Evolutionary conservation across 2,113 vertebrate genomes (phyloP).

Genomic region (Redunca redunca): DNA sequence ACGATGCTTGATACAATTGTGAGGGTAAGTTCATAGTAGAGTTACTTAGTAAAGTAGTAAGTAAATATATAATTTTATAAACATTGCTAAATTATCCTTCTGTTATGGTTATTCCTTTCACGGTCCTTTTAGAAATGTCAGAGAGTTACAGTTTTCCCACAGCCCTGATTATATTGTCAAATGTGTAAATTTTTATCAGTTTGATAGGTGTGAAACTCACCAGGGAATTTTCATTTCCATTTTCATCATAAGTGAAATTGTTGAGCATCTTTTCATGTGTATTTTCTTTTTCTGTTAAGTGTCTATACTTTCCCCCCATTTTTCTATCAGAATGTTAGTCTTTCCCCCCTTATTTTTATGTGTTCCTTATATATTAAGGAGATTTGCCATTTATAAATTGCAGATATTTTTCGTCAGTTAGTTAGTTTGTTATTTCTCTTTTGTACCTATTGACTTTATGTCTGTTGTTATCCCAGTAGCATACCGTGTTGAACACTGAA

Average conservation of each 20-base stretch:
- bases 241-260: neutral
- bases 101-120: neutral
- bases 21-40: neutral
- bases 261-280: neutral
- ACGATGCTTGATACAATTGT: neutral
- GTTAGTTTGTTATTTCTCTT: neutral
- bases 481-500: neutral
- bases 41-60: neutral
- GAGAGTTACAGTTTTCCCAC: neutral
- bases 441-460: neutral
- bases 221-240: neutral
- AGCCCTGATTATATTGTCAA: neutral
- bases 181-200: neutral
- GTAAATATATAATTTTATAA: neutral
- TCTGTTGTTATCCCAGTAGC: neutral
- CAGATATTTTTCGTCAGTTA: neutral
- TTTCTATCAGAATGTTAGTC: neutral
- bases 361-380: neutral
- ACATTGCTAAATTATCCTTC: neutral
- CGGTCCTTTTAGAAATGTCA: neutral
- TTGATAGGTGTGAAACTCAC: neutral
- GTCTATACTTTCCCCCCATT: neutral
- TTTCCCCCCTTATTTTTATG: neutral
- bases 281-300: neutral
- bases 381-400: neutral